Percentiles rank a stretch among this genome's conserved stretches.
Evolutionary conservation across 2,888 invertebrate genomes (phyloP).

Genomic region (Caprella mutica): DNA sequence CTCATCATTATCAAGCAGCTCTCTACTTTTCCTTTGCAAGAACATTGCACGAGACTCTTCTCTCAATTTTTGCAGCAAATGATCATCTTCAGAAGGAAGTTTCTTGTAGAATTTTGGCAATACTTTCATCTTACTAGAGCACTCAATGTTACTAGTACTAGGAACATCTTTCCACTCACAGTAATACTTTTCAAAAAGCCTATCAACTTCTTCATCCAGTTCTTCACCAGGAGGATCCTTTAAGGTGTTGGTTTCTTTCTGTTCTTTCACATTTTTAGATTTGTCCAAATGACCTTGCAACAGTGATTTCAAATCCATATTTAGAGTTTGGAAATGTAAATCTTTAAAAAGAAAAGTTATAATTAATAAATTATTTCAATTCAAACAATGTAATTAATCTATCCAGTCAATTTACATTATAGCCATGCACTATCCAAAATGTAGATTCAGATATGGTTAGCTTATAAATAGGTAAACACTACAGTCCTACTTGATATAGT

Average conservation of each 20-base stretch:
- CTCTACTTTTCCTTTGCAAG: conserved; percentile 69
- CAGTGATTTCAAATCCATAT: conserved; percentile 2
- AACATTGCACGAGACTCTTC: conserved; percentile 82
- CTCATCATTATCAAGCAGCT: conserved; percentile 76
- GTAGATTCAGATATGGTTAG: no score
- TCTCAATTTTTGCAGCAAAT: conserved; percentile 39
- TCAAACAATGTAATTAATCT: no score
- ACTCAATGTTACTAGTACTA: background rate
- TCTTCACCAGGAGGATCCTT: no score
- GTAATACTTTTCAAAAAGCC: conserved; percentile 32
- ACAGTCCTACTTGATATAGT: no score
- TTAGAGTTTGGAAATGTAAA: no score
- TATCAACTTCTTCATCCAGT: conserved; percentile 11
- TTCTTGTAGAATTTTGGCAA: conserved; percentile 30
- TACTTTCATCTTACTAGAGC: background rate
- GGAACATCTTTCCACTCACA: conserved; percentile 26
- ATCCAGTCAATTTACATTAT: no score
- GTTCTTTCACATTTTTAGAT: background rate
- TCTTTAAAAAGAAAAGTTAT: no score
- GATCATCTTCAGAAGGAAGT: conserved; percentile 30
- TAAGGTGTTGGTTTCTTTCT: no score
- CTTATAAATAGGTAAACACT: no score
- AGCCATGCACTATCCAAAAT: no score
- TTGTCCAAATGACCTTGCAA: background rate
- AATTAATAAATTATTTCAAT: no score